Base-by-base conservation (phyloP, 2,888 invertebrate genomes). In the Plagiodera versicolora region DNA sequence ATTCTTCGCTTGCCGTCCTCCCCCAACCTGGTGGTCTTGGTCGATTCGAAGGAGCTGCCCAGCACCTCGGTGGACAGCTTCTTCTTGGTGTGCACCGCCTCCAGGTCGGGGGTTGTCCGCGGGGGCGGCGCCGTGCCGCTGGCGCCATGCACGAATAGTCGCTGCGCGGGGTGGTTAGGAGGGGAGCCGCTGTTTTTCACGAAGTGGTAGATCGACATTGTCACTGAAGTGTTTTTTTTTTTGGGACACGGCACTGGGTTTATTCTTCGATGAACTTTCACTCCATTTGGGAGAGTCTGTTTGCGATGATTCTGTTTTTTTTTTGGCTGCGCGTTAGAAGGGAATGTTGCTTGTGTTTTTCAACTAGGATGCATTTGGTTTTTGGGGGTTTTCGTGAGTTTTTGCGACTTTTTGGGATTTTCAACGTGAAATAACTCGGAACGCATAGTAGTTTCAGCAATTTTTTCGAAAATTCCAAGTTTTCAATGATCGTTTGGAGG, bases 21-120 rank as follows among this genome's bases (percentile, higher is more conserved):
- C 61, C 89, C 89, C 77, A 88, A 87, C 80, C 89, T 87, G 78
- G 91, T 90, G 74, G 91, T 89, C 81, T 92, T 91, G 65, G 90
- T 90, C 73, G 92, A 90, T 81, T 93, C 92, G 77, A 91, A 83
- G 65, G 92, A 91, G 77, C 90, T 91, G 74, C 92, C 93, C 74
- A 92, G 83, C 77, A 93, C 89, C 83, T 92, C 92, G 73, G 93
- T 92, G 76, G 91, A 89, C 76, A 93, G 82, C 71, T 89, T 86
- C 76, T 92, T 90, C 79, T 91, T 90, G 73, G 92, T 92, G 74
- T 90, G 89, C 78, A 93, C 87, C 77, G 90, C 89, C 80, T 90
- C 89, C 74, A 92, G 83, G 74, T 83, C 83, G 4, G 24, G 24
- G 4, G 79, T 86, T 82, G 64, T 67, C 66, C n/a, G n/a, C n/a